Evolutionary conservation across 2,888 invertebrate genomes (phyloP), one percentile per base, ranked within the genome.

Genomic region (Drosophila merina): DNA sequence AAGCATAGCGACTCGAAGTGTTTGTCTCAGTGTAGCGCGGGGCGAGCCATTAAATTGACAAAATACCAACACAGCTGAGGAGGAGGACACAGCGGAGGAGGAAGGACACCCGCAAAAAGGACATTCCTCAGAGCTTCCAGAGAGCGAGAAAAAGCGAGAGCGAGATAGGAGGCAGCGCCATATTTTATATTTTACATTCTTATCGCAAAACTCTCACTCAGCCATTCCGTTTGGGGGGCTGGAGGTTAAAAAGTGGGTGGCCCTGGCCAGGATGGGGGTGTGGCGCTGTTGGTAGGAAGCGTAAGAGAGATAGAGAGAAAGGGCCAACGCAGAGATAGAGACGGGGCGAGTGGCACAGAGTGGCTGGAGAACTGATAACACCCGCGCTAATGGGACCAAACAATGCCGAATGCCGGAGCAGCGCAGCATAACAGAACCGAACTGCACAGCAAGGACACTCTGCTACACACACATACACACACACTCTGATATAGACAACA

Each of bases 151-250:
- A 71, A 59, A 59, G 45, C 55, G 51, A 63, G 63, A 50, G 63
- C 51, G 66, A 64, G 64, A 64, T 64, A 64, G 51, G 38, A 45
- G 47, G 36, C 86, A 81, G 76, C 82, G 85, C 88, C 88, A 89
- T 88, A 89, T 88, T 88, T 90, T 91, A 91, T 91, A 91, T 91
- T 91, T 91, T 90, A 90, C 91, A 90, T 89, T 90, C 91, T 91
- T 91, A 91, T 91, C 91, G 90, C 88, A 80, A 67, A 87, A 86
- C 86, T 85, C 82, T 77, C 85, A 89, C 86, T 82, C 86, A 85
- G 72, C 78, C 86, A 85, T 88, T 88, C 86, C 72, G 60, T 57
- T 77, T 73, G 45, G 55, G 55, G 55, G 55, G 55, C 60, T 40
- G 49, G 20, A 25, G 45, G 44, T 54, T 42, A 54, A 54, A 54